Base-by-base conservation (phyloP, 2,797 vertebrate species). In the Enoplosus armatus region DNA sequence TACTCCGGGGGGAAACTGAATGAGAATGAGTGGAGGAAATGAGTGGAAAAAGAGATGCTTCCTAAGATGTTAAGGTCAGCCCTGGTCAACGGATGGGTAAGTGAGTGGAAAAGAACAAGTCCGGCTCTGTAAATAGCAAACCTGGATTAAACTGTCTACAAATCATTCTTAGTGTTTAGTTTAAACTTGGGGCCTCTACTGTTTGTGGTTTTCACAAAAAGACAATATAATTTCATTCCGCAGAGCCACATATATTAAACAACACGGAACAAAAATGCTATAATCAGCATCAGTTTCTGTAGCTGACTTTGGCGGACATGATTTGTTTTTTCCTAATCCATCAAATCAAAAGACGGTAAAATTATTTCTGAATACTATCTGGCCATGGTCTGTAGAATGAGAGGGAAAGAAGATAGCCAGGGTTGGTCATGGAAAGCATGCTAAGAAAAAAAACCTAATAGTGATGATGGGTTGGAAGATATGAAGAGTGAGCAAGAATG, bases 31-130 rank as follows among this genome's bases (percentile, higher is more conserved):
- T 26, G 67, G 69, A 87, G 85, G 84, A 91, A 91, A 87, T 79
- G 76, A 89, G 79, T 51, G 68, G 83, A 80, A 86, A 89, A 77
- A 81, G 69, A 87, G 80, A 91, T 31, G 77, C 53, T 83, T 72
- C 63, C 66, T 48, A 68, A 75, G 80, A 87, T 16, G 51, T 64
- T 53, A 37, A 55, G 82, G 85, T 87, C 84, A 81, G 62, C 39
- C 47, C 0, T 73, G 83, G 86, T 91, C 85, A 90, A 29, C 16
- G 26, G 67, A 89, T 64, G 71, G 82, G 67, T 84, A 89, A 89
- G 79, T 77, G 85, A 85, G 82, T 83, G 86, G 82, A 91, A 89
- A 90, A 84, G 77, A 79, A 79, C 20, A 10, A 53, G 62, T 63
- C 39, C 43, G 6, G 45, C 53, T 79, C 82, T 74, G 39, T 67